These are phyloP conservation scores for Amphiprion percula DNA, from an alignment of 2,113 vertebrate species.

Conservation along the genomic window DNA sequence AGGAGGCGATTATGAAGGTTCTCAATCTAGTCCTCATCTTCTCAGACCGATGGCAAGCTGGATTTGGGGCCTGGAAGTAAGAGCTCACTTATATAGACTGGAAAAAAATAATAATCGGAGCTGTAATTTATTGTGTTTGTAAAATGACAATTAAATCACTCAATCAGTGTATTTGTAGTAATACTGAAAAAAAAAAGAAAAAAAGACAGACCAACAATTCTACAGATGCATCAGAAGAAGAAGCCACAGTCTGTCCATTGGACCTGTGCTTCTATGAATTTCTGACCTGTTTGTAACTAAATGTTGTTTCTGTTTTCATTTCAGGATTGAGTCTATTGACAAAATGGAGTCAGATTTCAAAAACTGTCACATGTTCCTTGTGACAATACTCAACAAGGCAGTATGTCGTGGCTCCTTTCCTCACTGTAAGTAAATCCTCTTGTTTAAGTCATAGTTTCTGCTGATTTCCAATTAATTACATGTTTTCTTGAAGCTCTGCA, in stretches of 20 bases:
- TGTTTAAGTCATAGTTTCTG: not conserved
- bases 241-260: not conserved
- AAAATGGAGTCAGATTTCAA: slow-evolving; percentile 99
- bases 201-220: too few relatives aligned
- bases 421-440: slow-evolving; percentile 88
- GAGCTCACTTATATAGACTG: slow-evolving; percentile 51
- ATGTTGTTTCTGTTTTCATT: slow-evolving; percentile 42
- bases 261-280: not conserved
- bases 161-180: too few relatives aligned
- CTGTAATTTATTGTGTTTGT: too few relatives aligned
- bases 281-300: not conserved
- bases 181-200: too few relatives aligned
- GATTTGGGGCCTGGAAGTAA: slow-evolving; percentile 95
- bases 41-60: slow-evolving; percentile 97
- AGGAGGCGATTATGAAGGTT: slow-evolving; percentile 99
- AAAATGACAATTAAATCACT: too few relatives aligned
- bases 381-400: slow-evolving; percentile 97
- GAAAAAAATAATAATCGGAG: not conserved
- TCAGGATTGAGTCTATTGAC: slow-evolving; percentile 95
- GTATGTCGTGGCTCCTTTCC: slow-evolving; percentile 98
- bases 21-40: slow-evolving; percentile 97
- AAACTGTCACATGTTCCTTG: slow-evolving; percentile 99
- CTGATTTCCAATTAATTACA: not conserved
- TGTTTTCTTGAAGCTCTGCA: not conserved
- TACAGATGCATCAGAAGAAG: too few relatives aligned